Evolutionary conservation across 2,113 vertebrate genomes (phyloP).

Genomic region (Notechis scutatus): DNA sequence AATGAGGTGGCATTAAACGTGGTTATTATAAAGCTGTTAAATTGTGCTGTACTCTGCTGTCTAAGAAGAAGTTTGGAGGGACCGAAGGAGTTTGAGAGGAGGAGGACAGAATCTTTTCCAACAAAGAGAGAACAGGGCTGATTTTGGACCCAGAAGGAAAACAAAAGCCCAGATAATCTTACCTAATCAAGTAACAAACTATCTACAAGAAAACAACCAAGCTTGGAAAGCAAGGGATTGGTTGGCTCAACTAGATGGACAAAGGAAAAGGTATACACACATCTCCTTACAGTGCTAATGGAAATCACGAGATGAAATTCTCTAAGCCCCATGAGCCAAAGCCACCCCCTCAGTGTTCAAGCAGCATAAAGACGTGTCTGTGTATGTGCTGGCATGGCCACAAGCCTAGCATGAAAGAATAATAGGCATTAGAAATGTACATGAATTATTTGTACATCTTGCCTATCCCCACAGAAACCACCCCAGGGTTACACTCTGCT

Average conservation of each 20-base stretch:
- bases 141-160: not conserved
- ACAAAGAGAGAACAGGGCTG: not conserved
- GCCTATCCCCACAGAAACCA: slow-evolving; percentile 23
- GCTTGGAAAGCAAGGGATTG: slow-evolving; percentile 1
- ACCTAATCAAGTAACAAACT: not conserved
- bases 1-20: not conserved
- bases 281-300: slow-evolving; percentile 14
- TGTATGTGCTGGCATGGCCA: slow-evolving; percentile 37
- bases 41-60: slow-evolving; percentile 17
- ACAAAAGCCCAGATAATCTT: not conserved
- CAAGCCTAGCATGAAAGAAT: slow-evolving; percentile 36
- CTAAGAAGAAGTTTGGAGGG: slow-evolving; percentile 8
- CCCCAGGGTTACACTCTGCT: not conserved
- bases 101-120: fast-evolving
- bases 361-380: slow-evolving; percentile 55
- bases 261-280: slow-evolving; percentile 32
- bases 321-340: slow-evolving; percentile 22
- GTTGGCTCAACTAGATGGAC: not conserved
- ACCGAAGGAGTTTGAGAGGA: not conserved
- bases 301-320: slow-evolving; percentile 40
- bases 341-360: slow-evolving; percentile 49
- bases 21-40: slow-evolving; percentile 44
- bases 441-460: slow-evolving; percentile 47
- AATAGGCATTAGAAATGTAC: slow-evolving; percentile 51
- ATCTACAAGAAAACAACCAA: not conserved